These are phyloP conservation scores for Eupithecia exiguata DNA, from an alignment of 2,888 invertebrate genomes.

Conservation along the genomic window DNA sequence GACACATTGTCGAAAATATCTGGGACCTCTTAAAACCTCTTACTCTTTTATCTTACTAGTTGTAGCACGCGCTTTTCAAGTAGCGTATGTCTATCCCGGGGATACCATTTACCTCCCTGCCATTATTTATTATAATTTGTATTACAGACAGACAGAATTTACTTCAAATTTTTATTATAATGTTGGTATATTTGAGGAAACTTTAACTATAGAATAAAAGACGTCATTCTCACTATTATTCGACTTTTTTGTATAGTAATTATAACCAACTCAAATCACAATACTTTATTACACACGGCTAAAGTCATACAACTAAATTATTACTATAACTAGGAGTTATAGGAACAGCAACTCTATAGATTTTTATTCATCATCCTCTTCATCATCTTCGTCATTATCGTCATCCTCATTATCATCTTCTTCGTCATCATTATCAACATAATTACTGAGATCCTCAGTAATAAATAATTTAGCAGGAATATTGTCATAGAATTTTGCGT, in stretches of 20 bases:
- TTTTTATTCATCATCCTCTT: conserved; percentile 6
- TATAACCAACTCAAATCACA: neutral
- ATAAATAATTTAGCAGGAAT: conserved; percentile 37
- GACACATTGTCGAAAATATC: no score
- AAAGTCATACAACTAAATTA: neutral
- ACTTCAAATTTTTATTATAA: no score
- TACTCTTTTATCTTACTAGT: no score
- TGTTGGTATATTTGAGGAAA: neutral
- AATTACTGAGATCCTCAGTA: conserved; percentile 27
- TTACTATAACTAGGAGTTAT: neutral
- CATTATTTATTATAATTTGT: no score
- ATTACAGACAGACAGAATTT: no score
- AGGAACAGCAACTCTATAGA: neutral
- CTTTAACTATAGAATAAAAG: neutral
- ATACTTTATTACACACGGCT: neutral
- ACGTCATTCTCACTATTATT: neutral
- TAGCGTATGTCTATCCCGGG: no score
- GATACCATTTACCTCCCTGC: no score
- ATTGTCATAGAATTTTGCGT: conserved; percentile 31
- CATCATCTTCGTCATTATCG: neutral
- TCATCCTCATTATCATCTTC: conserved; percentile 2
- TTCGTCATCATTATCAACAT: conserved; percentile 14
- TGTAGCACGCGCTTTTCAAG: no score
- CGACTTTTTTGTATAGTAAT: neutral
- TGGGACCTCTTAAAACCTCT: no score